phyloP scores from a whole-genome alignment of 35 echinoderm and acorn worm species.

The Holothuria glaberrima region DNA sequence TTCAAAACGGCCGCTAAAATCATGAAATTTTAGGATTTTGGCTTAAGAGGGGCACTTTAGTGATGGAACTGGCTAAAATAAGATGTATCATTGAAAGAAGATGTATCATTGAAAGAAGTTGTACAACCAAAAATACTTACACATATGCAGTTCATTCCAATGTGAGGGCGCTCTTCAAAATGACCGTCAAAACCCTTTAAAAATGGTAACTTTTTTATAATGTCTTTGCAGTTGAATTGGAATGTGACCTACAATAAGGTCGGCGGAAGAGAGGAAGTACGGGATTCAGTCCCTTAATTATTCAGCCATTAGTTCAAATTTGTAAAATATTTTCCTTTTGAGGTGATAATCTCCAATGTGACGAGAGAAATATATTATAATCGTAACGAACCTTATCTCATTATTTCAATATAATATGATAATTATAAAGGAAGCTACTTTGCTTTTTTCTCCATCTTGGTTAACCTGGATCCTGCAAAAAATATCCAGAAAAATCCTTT shows the following conservation, averaged over 20 bases:
- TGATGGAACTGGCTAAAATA: neutral
- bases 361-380: no score
- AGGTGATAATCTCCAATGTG: neutral
- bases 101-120: neutral
- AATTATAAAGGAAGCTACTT: no score
- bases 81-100: neutral
- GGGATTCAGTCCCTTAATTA: neutral
- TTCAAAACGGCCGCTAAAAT: neutral
- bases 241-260: neutral
- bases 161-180: neutral
- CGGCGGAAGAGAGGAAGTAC: neutral
- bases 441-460: no score
- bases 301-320: neutral
- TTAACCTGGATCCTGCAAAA: no score
- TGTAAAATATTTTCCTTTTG: neutral
- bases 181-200: constrained; percentile 5
- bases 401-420: no score
- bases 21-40: neutral
- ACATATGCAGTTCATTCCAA: neutral
- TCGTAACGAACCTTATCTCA: no score
- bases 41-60: neutral
- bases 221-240: neutral
- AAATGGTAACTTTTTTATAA: neutral
- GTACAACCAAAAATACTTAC: constrained; percentile 10
- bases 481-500: no score